These are phyloP conservation scores for Harpagus bidentatus DNA, from an alignment of 2,113 vertebrate species.

Conservation along the genomic window DNA sequence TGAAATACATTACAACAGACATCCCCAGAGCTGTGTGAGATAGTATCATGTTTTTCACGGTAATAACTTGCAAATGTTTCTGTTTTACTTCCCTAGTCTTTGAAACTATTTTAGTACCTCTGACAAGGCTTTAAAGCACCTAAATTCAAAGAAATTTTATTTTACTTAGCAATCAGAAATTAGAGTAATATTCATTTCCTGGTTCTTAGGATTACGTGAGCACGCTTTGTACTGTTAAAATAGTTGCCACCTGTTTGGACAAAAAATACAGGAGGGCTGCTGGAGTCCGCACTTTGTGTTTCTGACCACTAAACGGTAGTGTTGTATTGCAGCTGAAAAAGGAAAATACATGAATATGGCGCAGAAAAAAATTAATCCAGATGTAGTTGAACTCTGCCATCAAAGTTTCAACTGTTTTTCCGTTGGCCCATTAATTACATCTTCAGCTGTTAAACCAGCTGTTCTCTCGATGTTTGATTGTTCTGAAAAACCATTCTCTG, in stretches of 20 bases:
- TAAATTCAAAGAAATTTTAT: background rate
- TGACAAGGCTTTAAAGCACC: background rate
- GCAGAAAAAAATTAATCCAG: background rate
- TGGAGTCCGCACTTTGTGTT: background rate
- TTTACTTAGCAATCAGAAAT: background rate
- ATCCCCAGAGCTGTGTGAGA: background rate
- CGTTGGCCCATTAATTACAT: background rate
- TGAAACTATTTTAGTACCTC: background rate
- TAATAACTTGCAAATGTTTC: background rate
- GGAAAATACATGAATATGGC: background rate
- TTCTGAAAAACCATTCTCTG: background rate
- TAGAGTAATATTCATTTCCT: background rate
- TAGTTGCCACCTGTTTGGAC: background rate
- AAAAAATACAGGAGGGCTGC: background rate
- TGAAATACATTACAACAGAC: background rate
- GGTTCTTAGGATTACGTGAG: background rate
- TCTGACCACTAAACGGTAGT: conserved; percentile 50
- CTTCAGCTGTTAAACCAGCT: background rate
- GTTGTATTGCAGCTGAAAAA: background rate
- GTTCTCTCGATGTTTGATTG: background rate
- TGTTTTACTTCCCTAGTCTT: background rate
- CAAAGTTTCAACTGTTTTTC: background rate
- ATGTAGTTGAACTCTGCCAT: background rate
- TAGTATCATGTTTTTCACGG: background rate
- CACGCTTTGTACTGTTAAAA: background rate